Conservation (phyloP, 2,888 invertebrate genomes). For the Monoplex corrugatus region DNA sequence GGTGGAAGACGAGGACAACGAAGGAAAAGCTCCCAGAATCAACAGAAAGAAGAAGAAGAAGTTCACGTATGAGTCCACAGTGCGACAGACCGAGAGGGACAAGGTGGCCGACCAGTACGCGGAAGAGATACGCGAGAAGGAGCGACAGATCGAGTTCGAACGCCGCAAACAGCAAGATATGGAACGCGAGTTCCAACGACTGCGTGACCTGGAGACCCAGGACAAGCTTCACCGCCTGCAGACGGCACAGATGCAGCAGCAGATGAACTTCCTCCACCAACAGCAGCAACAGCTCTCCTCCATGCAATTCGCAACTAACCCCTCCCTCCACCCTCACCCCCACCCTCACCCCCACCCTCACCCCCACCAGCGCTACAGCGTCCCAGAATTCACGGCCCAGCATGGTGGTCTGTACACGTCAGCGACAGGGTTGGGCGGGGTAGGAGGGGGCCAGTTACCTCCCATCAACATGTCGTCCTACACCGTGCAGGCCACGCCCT, state of each 20-base stretch:
- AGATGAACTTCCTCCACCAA: conserved; percentile 56
- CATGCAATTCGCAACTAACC: conserved; percentile 31
- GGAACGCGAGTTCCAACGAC: conserved; percentile 67
- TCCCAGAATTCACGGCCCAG: conserved; percentile 15
- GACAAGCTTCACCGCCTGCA: conserved; percentile 68
- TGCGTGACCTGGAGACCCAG: conserved; percentile 67
- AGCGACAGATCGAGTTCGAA: conserved; percentile 68
- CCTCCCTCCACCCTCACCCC: not conserved
- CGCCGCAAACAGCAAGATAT: conserved; percentile 66
- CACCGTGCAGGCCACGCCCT: conserved; percentile 22
- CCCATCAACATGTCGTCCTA: conserved; percentile 41
- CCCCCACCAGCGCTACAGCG: conserved; percentile 23
- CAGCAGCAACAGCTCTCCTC: conserved; percentile 68
- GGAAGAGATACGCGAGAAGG: conserved; percentile 63
- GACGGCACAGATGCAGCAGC: conserved; percentile 63
- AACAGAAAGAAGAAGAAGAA: conserved; percentile 68
- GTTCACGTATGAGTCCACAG: conserved; percentile 61
- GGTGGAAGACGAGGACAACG: conserved; percentile 49
- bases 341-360: not conserved
- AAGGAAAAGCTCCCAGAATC: conserved; percentile 60
- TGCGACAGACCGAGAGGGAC: conserved; percentile 61
- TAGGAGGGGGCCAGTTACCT: not conserved
- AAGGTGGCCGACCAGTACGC: conserved; percentile 57
- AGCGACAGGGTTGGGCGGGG: not conserved
- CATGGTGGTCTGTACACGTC: conserved; percentile 45